phyloP scores from a whole-genome alignment of 2,797 vertebrate species.

The Urosaurus nigricauda region DNA sequence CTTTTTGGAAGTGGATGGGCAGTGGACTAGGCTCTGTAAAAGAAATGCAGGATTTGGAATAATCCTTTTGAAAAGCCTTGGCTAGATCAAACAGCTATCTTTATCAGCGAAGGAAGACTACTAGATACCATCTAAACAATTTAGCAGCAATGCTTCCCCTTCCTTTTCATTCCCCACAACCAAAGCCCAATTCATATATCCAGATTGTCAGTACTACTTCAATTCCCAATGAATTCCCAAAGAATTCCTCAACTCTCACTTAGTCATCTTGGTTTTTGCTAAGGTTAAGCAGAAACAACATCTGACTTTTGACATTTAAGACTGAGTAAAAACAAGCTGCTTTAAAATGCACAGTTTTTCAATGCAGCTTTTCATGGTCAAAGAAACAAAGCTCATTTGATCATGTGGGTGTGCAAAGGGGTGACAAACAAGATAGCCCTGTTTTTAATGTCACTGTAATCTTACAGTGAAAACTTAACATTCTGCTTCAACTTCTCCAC shows the following conservation, averaged over 20 bases:
- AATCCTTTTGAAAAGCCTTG: neutral
- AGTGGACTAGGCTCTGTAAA: neutral
- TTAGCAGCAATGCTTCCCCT: neutral
- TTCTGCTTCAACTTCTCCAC: neutral
- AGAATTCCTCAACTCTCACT: neutral
- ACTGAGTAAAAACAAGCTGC: slow-evolving; percentile 39
- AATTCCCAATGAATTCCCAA: neutral
- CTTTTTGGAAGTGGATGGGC: neutral
- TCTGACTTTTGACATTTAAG: slow-evolving; percentile 30
- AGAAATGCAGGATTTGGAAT: neutral
- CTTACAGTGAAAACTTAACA: slow-evolving; percentile 11
- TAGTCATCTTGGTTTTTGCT: slow-evolving; percentile 33
- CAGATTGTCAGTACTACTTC: neutral
- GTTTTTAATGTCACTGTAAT: slow-evolving; percentile 47
- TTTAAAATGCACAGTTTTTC: slow-evolving; percentile 27
- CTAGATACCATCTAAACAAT: neutral
- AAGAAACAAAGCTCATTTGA: slow-evolving; percentile 36
- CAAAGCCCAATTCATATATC: neutral
- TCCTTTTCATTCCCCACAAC: neutral
- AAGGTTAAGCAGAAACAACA: slow-evolving; percentile 23
- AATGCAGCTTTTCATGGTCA: neutral
- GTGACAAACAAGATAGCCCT: neutral
- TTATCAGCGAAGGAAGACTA: neutral
- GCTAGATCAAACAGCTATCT: neutral
- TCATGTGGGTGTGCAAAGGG: neutral